A percentile compares a stretch with the other conserved stretches of the same genome.
Evolutionary conservation across 2,113 vertebrate genomes (phyloP).

Genomic region (Dromas ardeola): DNA sequence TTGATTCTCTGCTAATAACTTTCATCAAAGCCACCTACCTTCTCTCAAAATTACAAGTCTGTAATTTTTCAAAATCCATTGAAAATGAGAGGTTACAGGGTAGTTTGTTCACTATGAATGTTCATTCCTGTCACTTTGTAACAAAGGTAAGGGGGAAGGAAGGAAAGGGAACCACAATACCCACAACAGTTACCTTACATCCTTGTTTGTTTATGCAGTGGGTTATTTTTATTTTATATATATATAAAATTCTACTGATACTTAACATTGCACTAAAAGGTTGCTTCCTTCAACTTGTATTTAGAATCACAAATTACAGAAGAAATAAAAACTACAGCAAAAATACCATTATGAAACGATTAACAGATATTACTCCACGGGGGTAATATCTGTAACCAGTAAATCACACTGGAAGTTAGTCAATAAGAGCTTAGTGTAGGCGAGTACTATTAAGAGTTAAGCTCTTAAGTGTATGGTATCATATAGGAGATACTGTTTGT

Average conservation of each 20-base stretch:
- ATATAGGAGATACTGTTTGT: conserved; percentile 15
- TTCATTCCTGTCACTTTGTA: conserved; percentile 31
- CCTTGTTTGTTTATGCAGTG: conserved; percentile 54
- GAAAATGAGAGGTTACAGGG: neutral
- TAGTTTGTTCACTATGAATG: neutral
- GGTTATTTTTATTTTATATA: conserved; percentile 7
- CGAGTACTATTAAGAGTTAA: conserved; percentile 7
- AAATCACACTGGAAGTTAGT: conserved; percentile 33
- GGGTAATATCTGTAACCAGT: neutral
- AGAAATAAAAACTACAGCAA: conserved; percentile 26
- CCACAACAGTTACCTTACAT: conserved; percentile 46
- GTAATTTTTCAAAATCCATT: neutral
- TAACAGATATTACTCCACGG: neutral
- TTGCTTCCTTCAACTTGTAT: conserved; percentile 49
- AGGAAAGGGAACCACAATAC: conserved; percentile 21
- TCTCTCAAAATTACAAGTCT: neutral
- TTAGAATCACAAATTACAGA: conserved; percentile 61
- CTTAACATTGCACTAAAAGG: conserved; percentile 69
- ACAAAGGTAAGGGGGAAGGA: neutral
- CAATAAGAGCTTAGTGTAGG: conserved; percentile 1
- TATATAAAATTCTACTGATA: conserved; percentile 38
- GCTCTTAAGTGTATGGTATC: conserved; percentile 31
- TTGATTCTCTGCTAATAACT: conserved; percentile 6
- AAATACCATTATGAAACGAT: neutral
- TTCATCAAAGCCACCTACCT: neutral